Conservation (phyloP, 2,113 vertebrate species). For the Charadrius vociferus region DNA sequence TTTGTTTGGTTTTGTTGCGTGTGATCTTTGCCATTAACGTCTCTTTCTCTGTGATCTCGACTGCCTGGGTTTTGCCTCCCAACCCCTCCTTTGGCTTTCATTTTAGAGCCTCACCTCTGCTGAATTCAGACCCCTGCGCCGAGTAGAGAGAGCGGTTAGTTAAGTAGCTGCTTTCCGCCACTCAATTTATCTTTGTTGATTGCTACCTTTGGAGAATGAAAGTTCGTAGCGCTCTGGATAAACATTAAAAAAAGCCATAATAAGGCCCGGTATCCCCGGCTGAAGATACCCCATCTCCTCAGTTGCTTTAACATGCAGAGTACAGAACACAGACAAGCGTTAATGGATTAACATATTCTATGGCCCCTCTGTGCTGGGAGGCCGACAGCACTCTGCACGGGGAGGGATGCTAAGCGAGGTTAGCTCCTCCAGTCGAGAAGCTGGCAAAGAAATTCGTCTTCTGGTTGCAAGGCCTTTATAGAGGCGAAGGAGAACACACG, state of each 20-base stretch:
- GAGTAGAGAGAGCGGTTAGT: neutral
- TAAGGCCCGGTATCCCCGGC: conserved; percentile 62
- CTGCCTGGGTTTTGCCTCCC: neutral
- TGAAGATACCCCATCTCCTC: conserved; percentile 74
- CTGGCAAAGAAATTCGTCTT: conserved; percentile 5
- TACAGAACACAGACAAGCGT: conserved; percentile 57
- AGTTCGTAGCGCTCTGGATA: conserved; percentile 68
- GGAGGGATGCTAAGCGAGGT: neutral
- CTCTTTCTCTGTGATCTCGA: conserved; percentile 17
- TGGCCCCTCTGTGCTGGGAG: conserved; percentile 1
- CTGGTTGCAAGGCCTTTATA: neutral
- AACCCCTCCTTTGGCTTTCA: neutral
- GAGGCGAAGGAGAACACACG: neutral
- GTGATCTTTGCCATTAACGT: conserved; percentile 50
- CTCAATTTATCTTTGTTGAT: conserved; percentile 59
- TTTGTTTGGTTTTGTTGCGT: conserved; percentile 48
- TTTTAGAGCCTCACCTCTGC: neutral
- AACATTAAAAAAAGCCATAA: conserved; percentile 64
- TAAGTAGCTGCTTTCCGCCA: conserved; percentile 41
- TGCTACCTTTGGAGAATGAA: conserved; percentile 60
- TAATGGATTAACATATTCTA: conserved; percentile 72
- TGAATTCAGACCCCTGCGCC: accelerated
- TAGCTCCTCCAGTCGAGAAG: neutral
- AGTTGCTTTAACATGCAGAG: conserved; percentile 71
- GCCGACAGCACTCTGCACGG: neutral